These are phyloP conservation scores for Drosophila mojavensis DNA, from an alignment of 1,140 invertebrate species.

Conservation along the genomic window DNA sequence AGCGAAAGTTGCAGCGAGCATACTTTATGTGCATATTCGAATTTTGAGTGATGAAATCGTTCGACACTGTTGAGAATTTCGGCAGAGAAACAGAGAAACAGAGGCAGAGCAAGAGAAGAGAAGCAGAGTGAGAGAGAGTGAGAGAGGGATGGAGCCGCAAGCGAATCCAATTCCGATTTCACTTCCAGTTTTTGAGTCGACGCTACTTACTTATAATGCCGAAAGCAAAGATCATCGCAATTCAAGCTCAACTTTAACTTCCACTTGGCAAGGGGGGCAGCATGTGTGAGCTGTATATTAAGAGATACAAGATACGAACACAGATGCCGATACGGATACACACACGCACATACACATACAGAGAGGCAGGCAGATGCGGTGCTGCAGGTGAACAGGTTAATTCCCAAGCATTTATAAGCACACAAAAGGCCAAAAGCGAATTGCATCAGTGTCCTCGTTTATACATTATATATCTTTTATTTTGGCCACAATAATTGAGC, in stretches of 20 bases:
- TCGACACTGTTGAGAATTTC: slow-evolving; percentile 49
- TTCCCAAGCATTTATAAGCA: slow-evolving; percentile 25
- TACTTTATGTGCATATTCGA: slow-evolving; percentile 17
- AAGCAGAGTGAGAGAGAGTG: not conserved
- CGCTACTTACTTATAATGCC: slow-evolving; percentile 33
- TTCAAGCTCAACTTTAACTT: slow-evolving; percentile 51
- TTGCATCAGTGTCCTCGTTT: slow-evolving; percentile 43
- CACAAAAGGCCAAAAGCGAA: slow-evolving; percentile 28
- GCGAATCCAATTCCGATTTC: slow-evolving; percentile 44
- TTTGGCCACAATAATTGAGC: slow-evolving; percentile 39
- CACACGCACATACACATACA: not conserved
- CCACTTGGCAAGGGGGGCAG: slow-evolving; percentile 10
- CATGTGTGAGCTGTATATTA: slow-evolving; percentile 29
- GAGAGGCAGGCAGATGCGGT: slow-evolving; percentile 6
- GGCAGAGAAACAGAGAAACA: slow-evolving; percentile 22
- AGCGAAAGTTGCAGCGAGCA: slow-evolving; percentile 38
- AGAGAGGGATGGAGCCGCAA: not conserved
- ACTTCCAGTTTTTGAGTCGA: slow-evolving; percentile 59
- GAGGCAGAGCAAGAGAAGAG: not conserved
- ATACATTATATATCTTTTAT: not conserved
- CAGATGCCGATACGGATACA: slow-evolving; percentile 6
- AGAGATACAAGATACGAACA: slow-evolving; percentile 31
- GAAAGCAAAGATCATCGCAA: slow-evolving; percentile 58
- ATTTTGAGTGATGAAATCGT: slow-evolving; percentile 51
- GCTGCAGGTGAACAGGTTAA: slow-evolving; percentile 57